Conservation (phyloP, 2,797 vertebrate genomes). For the Cynopterus sphinx region DNA sequence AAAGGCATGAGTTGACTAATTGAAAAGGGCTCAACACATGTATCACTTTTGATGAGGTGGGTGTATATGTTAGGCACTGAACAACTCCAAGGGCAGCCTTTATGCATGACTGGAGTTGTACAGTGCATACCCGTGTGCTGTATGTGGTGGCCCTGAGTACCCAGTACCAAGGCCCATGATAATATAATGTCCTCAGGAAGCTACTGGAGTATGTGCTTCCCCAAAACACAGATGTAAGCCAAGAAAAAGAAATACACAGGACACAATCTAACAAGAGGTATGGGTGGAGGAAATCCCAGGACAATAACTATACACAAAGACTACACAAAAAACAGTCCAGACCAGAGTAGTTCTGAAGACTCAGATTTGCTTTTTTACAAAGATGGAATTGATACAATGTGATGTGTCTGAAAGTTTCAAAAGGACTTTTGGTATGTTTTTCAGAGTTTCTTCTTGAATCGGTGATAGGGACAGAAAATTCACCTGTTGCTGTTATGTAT, state of each 20-base stretch:
- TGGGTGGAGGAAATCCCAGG: not conserved
- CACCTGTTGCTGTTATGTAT: not conserved
- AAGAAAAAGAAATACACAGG: not conserved
- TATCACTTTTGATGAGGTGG: not conserved
- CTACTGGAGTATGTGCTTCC: not conserved
- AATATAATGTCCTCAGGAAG: not conserved
- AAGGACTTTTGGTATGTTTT: not conserved
- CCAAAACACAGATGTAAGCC: not conserved
- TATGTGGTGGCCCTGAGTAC: not conserved
- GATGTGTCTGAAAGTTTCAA: not conserved
- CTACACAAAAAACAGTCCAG: not conserved
- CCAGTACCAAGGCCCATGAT: not conserved
- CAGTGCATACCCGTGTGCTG: not conserved
- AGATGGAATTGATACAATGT: not conserved
- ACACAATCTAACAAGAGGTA: not conserved
- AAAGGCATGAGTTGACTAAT: not conserved
- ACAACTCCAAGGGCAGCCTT: not conserved
- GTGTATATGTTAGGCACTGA: not conserved
- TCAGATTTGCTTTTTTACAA: not conserved
- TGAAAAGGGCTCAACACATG: not conserved
- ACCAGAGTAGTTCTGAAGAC: not conserved
- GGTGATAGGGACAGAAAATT: not conserved
- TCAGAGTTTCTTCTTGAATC: not conserved
- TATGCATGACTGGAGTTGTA: not conserved
- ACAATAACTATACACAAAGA: not conserved